phyloP scores from a whole-genome alignment of 2,113 vertebrate species.

The Aix galericulata region DNA sequence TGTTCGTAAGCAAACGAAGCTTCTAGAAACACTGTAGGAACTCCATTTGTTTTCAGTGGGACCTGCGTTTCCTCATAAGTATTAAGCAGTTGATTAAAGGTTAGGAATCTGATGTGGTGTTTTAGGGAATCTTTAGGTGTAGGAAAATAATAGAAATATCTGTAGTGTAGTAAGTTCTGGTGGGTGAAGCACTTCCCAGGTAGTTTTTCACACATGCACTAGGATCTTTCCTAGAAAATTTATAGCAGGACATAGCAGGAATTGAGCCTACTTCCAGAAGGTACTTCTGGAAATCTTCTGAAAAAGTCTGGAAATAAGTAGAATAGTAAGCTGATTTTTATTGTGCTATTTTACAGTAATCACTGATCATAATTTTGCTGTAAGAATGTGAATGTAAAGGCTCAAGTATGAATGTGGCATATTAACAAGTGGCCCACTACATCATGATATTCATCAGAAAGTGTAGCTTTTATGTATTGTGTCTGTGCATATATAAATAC shows the following conservation, averaged over 20 bases:
- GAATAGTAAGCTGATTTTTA: background rate
- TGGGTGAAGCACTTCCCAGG: rapidly evolving
- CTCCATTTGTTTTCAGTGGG: background rate
- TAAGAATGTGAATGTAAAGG: background rate
- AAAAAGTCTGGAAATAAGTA: background rate
- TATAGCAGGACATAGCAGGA: background rate
- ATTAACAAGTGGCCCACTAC: background rate
- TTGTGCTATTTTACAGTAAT: background rate
- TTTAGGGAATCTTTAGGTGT: background rate
- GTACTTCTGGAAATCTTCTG: too few relatives aligned
- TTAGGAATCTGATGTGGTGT: background rate
- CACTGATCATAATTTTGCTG: background rate
- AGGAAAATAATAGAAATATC: background rate
- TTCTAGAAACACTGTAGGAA: background rate
- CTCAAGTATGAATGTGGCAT: background rate
- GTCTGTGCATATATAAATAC: rapidly evolving
- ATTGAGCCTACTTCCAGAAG: background rate
- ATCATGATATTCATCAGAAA: background rate
- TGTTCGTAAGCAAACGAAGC: background rate
- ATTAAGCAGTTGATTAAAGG: background rate
- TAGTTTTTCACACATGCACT: background rate
- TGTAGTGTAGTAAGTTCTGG: background rate
- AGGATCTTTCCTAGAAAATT: background rate
- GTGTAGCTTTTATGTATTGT: background rate
- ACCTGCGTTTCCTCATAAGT: background rate